These are phyloP conservation scores for Ictidomys tridecemlineatus DNA, from an alignment of 2,113 vertebrate genomes.

Conservation along the genomic window DNA sequence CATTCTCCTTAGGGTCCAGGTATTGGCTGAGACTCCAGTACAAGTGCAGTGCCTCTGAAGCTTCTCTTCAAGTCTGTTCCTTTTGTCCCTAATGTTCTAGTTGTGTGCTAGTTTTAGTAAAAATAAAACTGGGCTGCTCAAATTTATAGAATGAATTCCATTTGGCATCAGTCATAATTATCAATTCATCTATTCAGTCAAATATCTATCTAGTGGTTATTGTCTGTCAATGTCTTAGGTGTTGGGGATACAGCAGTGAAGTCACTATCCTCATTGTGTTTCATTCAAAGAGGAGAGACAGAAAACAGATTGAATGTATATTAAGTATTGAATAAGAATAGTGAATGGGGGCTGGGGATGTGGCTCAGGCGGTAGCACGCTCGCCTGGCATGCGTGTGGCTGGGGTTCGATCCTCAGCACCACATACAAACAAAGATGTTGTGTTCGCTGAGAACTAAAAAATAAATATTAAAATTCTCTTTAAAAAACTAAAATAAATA, in stretches of 20 bases:
- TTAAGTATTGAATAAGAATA: neutral
- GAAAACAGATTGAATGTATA: neutral
- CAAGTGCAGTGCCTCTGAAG: neutral
- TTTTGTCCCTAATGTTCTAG: neutral
- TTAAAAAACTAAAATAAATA: too few species aligned
- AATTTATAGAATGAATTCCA: constrained; percentile 1
- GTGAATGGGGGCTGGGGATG: too few species aligned
- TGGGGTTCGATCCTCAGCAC: too few species aligned
- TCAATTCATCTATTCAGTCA: neutral
- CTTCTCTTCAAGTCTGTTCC: neutral
- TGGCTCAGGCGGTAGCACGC: too few species aligned
- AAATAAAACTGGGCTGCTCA: constrained; percentile 17
- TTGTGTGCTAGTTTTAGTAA: constrained; percentile 1
- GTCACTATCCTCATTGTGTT: neutral
- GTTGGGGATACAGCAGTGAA: neutral
- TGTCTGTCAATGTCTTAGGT: neutral
- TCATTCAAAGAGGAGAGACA: constrained; percentile 7
- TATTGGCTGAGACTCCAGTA: neutral
- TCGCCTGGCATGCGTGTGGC: too few species aligned
- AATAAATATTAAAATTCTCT: too few species aligned
- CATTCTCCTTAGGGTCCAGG: neutral
- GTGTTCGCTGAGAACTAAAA: too few species aligned
- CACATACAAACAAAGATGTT: too few species aligned
- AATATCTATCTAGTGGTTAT: neutral
- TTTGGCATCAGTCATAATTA: constrained; percentile 1